Conservation (phyloP, 2,888 invertebrate genomes). For the Sycophila texana region DNA sequence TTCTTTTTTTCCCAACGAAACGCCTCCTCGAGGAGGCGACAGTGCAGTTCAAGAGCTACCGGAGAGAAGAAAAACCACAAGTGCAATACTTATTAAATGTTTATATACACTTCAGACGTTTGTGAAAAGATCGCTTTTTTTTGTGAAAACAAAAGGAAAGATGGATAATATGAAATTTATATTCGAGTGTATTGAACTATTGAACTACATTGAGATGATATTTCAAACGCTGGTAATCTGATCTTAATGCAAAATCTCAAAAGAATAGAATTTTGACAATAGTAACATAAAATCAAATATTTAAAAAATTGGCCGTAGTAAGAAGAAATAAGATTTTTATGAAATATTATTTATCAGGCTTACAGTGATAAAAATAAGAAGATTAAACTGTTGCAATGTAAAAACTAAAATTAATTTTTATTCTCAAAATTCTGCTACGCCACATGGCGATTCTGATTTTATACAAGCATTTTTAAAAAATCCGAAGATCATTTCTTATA, state of each 20-base stretch:
- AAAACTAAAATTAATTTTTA: background rate
- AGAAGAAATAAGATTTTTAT: no score
- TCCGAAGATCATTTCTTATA: constrained; percentile 10
- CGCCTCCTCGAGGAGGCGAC: background rate
- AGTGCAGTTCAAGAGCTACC: background rate
- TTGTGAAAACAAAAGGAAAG: background rate
- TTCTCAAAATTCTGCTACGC: background rate
- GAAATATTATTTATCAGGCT: background rate
- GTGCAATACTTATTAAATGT: constrained; percentile 30
- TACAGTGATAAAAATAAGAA: background rate
- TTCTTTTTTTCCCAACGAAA: background rate
- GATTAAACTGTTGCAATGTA: background rate
- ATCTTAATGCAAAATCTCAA: background rate
- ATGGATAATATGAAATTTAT: constrained; percentile 7
- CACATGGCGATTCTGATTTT: constrained; percentile 2
- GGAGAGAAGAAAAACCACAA: constrained; percentile 7
- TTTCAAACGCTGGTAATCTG: background rate
- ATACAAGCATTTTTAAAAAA: constrained; percentile 27
- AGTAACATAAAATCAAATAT: no score
- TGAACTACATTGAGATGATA: background rate
- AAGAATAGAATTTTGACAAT: no score
- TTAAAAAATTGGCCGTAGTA: no score
- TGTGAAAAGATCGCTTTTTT: background rate
- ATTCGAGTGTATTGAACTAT: background rate
- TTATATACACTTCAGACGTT: constrained; percentile 13